Conservation (phyloP, 2,113 vertebrate genomes). For the Sorex araneus region DNA sequence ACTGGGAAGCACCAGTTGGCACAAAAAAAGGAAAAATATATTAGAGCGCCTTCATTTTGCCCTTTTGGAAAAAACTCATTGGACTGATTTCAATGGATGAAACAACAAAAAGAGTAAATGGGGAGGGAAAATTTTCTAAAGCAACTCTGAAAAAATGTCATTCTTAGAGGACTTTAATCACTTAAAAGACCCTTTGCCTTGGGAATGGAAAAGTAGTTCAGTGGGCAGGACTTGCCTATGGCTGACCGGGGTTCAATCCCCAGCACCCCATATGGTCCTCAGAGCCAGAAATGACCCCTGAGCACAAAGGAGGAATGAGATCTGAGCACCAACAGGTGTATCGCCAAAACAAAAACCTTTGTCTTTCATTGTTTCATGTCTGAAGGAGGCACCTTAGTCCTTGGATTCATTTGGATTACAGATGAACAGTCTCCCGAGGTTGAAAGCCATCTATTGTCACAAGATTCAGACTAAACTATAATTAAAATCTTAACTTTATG, state of each 20-base stretch:
- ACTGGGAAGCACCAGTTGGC: background rate
- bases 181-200: conserved; percentile 18
- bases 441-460: conserved; percentile 7
- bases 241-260: too few relatives aligned
- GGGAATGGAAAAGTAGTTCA: too few relatives aligned
- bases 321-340: too few relatives aligned
- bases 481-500: background rate
- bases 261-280: too few relatives aligned
- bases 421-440: conserved; percentile 5
- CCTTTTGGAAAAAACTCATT: too few relatives aligned
- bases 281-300: too few relatives aligned
- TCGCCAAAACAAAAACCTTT: too few relatives aligned
- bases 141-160: background rate
- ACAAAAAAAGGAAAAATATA: conserved; percentile 47
- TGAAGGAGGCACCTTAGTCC: background rate
- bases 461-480: conserved; percentile 50
- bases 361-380: background rate
- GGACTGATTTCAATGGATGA: background rate
- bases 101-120: background rate
- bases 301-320: too few relatives aligned
- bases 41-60: too few relatives aligned
- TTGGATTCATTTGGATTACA: background rate
- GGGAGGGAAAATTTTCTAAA: background rate
- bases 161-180: background rate
- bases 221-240: too few relatives aligned